A percentile compares a stretch with the other conserved stretches of the same genome.
These are phyloP conservation scores for Ypsolopha scabrella DNA, from an alignment of 2,888 invertebrate species.

Conservation along the genomic window DNA sequence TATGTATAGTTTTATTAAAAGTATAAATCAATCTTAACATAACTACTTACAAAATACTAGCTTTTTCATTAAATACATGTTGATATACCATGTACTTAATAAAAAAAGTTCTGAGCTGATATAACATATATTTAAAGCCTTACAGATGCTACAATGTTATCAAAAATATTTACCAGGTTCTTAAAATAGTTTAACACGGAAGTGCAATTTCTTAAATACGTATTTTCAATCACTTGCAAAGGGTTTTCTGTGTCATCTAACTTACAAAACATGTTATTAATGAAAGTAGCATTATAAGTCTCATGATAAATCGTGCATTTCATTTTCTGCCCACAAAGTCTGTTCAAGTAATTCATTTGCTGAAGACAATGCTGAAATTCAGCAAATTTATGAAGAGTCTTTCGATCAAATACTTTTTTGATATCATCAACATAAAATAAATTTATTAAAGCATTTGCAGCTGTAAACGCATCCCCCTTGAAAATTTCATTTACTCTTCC, in stretches of 20 bases:
- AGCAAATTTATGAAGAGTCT: slow-evolving; percentile 20
- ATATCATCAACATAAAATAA: slow-evolving; percentile 12
- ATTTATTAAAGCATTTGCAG: slow-evolving; percentile 11
- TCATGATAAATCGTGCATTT: slow-evolving; percentile 17
- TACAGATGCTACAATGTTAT: not conserved
- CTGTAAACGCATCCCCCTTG: slow-evolving; percentile 9
- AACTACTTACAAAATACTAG: too few species aligned
- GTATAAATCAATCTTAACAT: too few species aligned
- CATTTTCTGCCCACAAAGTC: slow-evolving; percentile 17
- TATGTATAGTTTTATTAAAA: too few species aligned
- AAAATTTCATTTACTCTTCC: not conserved
- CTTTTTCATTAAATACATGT: too few species aligned
- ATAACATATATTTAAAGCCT: too few species aligned
- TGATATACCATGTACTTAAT: too few species aligned
- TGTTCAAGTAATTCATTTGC: slow-evolving; percentile 27
- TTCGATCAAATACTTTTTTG: slow-evolving; percentile 11
- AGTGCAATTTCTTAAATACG: slow-evolving; percentile 7
- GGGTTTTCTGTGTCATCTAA: slow-evolving; percentile 7
- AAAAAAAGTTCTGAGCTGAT: too few species aligned
- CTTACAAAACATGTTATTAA: slow-evolving; percentile 18
- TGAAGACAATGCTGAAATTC: slow-evolving; percentile 30
- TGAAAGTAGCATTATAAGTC: slow-evolving; percentile 22
- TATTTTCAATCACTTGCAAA: slow-evolving; percentile 10
- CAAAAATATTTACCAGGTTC: slow-evolving; percentile 2
- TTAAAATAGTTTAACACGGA: slow-evolving; percentile 11